Evolutionary conservation across 2,797 vertebrate species (phyloP).

Genomic region (Emydoidea blandingii): DNA sequence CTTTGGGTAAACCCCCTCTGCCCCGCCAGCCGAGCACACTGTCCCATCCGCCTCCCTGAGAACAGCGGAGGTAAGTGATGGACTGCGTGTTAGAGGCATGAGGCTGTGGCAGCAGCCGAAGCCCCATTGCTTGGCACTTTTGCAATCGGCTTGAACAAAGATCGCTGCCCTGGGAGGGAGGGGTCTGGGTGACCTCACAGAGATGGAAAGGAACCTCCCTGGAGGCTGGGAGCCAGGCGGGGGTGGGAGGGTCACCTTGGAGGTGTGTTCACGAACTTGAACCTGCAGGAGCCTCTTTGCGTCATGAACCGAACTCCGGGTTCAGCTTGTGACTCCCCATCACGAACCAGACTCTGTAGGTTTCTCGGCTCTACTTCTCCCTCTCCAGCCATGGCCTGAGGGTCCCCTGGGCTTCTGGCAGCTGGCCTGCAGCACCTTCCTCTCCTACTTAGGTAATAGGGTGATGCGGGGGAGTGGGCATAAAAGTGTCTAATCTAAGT

Average conservation of each 20-base stretch:
- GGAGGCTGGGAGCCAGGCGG: neutral
- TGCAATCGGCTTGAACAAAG: neutral
- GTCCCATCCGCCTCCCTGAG: neutral
- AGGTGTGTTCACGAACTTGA: neutral
- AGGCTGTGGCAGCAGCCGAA: neutral
- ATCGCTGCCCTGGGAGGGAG: neutral
- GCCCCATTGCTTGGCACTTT: neutral
- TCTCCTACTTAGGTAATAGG: neutral
- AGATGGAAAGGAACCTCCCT: neutral
- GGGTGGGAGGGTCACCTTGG: neutral
- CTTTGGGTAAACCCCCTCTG: neutral
- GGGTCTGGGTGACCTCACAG: neutral
- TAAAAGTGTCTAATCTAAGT: neutral
- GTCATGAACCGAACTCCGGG: neutral
- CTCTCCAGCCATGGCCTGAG: neutral
- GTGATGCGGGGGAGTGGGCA: neutral
- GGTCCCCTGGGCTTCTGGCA: neutral
- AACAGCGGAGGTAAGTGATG: neutral
- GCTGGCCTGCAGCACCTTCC: neutral
- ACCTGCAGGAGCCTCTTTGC: neutral
- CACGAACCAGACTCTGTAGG: neutral
- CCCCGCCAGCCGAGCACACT: rapidly evolving
- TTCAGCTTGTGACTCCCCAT: neutral
- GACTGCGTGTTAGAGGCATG: neutral
- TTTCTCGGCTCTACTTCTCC: neutral